These are phyloP conservation scores for Agonopterix subpropinquella DNA, from an alignment of 2,888 invertebrate species.

Conservation along the genomic window DNA sequence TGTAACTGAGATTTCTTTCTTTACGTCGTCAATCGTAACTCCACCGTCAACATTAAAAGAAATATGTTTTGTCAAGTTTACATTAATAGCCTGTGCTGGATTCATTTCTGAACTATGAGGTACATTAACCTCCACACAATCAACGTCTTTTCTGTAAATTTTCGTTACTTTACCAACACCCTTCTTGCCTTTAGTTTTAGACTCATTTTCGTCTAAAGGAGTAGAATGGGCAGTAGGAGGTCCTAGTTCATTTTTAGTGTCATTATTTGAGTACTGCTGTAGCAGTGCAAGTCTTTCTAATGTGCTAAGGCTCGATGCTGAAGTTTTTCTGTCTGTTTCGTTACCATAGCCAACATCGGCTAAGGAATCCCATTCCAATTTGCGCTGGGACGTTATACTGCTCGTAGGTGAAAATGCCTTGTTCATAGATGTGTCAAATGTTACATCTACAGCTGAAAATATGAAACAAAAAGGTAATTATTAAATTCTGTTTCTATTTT, in stretches of 20 bases:
- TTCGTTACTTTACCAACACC: slow-evolving; percentile 44
- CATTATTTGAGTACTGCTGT: slow-evolving; percentile 63
- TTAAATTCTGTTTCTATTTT: no score
- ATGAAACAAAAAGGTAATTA: no score
- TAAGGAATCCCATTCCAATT: slow-evolving; percentile 91
- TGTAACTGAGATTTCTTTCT: slow-evolving; percentile 36
- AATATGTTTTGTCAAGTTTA: slow-evolving; percentile 65
- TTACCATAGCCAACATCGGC: slow-evolving; percentile 89
- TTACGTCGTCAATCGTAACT: slow-evolving; percentile 41
- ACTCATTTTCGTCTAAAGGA: slow-evolving; percentile 49
- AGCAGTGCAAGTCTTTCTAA: slow-evolving; percentile 78
- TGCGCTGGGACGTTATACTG: slow-evolving; percentile 82
- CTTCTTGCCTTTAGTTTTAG: slow-evolving; percentile 43
- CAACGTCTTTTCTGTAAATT: slow-evolving; percentile 54
- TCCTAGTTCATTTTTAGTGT: slow-evolving; percentile 50
- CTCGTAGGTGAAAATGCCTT: slow-evolving; percentile 82
- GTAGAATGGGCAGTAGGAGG: slow-evolving; percentile 73
- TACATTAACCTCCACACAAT: slow-evolving; percentile 53
- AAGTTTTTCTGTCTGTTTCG: slow-evolving; percentile 68
- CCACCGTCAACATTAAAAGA: slow-evolving; percentile 64
- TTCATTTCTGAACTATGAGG: slow-evolving; percentile 36
- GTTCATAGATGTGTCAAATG: slow-evolving; percentile 53
- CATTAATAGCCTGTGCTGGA: slow-evolving; percentile 47
- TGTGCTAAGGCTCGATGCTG: slow-evolving; percentile 72
- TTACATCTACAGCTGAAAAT: slow-evolving; percentile 54